Base-by-base conservation (phyloP, 2,113 vertebrate species). In the Isichthys henryi region DNA sequence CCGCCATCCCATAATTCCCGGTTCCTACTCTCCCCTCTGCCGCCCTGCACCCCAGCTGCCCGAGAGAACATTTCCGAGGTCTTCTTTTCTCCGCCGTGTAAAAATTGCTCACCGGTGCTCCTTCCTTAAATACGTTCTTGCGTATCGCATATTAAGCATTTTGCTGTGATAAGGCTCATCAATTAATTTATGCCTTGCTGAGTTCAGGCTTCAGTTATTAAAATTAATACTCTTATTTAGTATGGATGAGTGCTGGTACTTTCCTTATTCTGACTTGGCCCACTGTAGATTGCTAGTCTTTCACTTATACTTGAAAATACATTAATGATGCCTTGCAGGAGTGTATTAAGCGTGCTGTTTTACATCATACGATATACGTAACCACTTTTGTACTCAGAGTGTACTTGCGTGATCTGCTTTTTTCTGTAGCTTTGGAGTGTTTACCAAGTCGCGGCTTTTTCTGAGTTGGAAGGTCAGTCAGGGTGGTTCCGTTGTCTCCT, bases 181-280 rank as follows among this genome's bases (percentile, higher is more conserved):
- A 80, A 80, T 80, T 80, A 80, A 70, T 70, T 70, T 70, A 80
- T 80, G 35, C 74, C 31, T 43, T 80, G 74, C 74, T 43, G 35
- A 43, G 5, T 80, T 80, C 74, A 80, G 35, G 31, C 31, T 39
- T 80, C 31, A 6, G 74, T 80, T 80, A 80, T 80, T 80, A 80
- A 80, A 80, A 80, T 80, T 80, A 80, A 80, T 80, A 39, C 74
- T 43, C 35, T 43, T 80, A 80, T 80, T 80, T 80, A 80, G 74
- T 80, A 19, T 80, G 43, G 74, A 80, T 80, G 74, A 80, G n/a
- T 31, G 62, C 74, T 43, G 31, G 74, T 19, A 43, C 13, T 19
- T 39, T 80, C 5, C 35, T 43, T 35, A 19, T 77, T 80, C 35
- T 80, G 35, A 43, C 35, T 80, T 80, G 35, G 11, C 35, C 13